Conservation (phyloP, 2,797 vertebrate genomes). For the Podarcis lilfordi region DNA sequence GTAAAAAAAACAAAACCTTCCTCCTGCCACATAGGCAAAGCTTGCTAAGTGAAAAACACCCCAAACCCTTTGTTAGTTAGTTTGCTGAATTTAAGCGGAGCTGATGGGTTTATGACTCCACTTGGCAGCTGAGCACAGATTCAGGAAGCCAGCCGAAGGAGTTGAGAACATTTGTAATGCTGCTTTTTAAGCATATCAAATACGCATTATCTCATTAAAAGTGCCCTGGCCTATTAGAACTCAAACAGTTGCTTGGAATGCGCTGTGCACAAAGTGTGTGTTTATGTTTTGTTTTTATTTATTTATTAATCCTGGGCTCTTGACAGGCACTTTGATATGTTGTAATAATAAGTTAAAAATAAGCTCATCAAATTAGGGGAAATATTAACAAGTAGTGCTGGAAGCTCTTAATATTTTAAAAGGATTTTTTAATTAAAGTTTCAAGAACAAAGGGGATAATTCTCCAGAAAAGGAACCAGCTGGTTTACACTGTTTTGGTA, state of each 20-base stretch:
- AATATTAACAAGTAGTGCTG: not conserved
- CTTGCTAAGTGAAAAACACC: not conserved
- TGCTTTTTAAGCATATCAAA: slow-evolving; percentile 46
- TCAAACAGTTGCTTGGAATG: slow-evolving; percentile 47
- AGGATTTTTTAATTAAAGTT: slow-evolving; percentile 18
- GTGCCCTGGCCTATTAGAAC: slow-evolving; percentile 22
- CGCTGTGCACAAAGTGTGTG: slow-evolving; percentile 14
- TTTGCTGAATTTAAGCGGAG: slow-evolving; percentile 47
- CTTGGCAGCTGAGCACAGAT: slow-evolving; percentile 12
- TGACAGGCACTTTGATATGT: slow-evolving; percentile 25
- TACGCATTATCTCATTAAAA: slow-evolving; percentile 61
- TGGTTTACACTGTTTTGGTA: not conserved
- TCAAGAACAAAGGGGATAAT: not conserved
- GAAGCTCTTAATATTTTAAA: not conserved
- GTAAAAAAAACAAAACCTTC: too few relatives aligned
- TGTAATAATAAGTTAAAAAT: slow-evolving; percentile 24
- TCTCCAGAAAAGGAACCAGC: not conserved
- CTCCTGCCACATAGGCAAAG: not conserved
- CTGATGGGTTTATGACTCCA: slow-evolving; percentile 32
- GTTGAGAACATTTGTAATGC: slow-evolving; percentile 51
- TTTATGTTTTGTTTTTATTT: not conserved
- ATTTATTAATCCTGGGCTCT: slow-evolving; percentile 16
- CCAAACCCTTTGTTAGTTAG: not conserved
- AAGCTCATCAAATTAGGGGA: not conserved
- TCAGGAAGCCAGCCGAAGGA: slow-evolving; percentile 21